phyloP scores from a whole-genome alignment of 2,888 invertebrate species.

The Xestobium rufovillosum region DNA sequence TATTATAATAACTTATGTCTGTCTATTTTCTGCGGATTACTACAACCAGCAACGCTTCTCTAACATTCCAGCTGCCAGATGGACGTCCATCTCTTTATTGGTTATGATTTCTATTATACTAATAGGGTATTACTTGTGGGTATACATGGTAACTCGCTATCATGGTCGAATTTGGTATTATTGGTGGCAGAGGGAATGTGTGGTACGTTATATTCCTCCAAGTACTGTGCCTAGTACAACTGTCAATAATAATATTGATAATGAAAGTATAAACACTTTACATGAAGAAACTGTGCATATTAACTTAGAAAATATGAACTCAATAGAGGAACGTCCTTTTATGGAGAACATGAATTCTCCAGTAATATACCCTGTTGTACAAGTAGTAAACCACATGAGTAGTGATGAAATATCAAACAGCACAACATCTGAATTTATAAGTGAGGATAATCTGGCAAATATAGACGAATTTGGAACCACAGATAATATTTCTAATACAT shows the following conservation, averaged over 20 bases:
- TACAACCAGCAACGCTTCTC: conserved; percentile 44
- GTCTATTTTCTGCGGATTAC: conserved; percentile 46
- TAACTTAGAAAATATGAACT: background rate
- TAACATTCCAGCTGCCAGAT: conserved; percentile 43
- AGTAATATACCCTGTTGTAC: too few relatives aligned
- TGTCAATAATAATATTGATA: background rate
- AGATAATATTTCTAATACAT: too few relatives aligned
- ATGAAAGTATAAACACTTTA: background rate
- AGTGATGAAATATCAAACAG: too few relatives aligned
- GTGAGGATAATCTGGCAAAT: too few relatives aligned
- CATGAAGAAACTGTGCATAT: background rate
- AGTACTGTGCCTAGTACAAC: conserved; percentile 9
- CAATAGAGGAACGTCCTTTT: background rate
- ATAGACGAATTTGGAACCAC: too few relatives aligned
- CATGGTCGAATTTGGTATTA: conserved; percentile 48
- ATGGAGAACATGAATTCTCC: too few relatives aligned
- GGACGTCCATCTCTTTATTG: conserved; percentile 45
- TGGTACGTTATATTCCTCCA: conserved; percentile 42
- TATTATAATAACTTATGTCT: conserved; percentile 46
- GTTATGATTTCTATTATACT: conserved; percentile 46
- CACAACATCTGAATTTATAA: too few relatives aligned
- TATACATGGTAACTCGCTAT: conserved; percentile 44
- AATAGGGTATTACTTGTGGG: conserved; percentile 48
- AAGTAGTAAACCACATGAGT: too few relatives aligned
- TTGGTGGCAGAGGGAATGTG: conserved; percentile 50